phyloP scores from a whole-genome alignment of 1,140 invertebrate genomes.

The Apis florea region DNA sequence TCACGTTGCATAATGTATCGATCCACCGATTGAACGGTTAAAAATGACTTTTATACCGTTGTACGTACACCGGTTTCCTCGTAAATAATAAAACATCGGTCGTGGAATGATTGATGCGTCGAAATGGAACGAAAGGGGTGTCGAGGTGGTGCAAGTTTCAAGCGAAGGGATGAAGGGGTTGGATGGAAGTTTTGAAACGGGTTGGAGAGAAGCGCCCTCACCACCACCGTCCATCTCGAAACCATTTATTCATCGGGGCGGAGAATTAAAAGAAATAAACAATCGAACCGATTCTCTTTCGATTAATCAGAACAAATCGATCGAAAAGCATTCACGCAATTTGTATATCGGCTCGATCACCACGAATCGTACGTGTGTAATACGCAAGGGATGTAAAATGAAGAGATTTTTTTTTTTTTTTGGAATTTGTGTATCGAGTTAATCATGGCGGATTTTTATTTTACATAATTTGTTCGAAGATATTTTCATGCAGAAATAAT shows the following conservation, averaged over 20 bases:
- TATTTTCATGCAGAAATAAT: no score
- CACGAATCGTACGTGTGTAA: no score
- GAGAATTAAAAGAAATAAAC: background rate
- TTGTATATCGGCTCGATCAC: no score
- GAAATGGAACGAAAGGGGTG: background rate
- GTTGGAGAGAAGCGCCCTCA: background rate
- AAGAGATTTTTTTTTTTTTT: no score
- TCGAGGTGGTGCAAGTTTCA: background rate
- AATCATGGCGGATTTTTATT: no score
- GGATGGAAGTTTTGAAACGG: background rate
- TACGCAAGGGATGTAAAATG: no score
- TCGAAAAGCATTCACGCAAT: no score
- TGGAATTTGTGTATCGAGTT: no score
- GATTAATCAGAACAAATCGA: constrained; percentile 1
- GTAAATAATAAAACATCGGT: constrained; percentile 3
- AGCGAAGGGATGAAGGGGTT: background rate
- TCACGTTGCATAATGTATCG: constrained; percentile 7
- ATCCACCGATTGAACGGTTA: background rate
- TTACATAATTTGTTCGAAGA: no score
- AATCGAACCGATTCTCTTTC: constrained; percentile 3
- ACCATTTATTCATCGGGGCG: background rate
- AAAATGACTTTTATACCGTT: background rate
- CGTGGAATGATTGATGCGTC: background rate
- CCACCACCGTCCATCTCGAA: background rate
- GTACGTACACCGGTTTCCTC: background rate